Evolutionary conservation across 53 echinoderm and acorn worm species (phyloP).

Genomic region (Mesocentrotus franciscanus): DNA sequence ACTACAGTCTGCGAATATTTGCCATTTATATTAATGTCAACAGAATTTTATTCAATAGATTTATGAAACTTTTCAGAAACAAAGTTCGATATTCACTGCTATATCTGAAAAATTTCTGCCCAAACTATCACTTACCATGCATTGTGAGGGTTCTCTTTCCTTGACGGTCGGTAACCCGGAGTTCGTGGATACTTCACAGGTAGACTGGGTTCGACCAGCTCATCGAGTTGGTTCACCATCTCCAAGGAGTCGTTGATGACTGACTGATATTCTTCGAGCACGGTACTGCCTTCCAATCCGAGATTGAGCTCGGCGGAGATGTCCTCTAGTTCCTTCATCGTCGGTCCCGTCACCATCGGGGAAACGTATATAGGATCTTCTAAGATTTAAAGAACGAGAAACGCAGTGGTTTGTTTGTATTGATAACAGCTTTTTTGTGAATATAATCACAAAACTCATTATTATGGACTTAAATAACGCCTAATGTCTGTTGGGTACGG

Average conservation of each 20-base stretch:
- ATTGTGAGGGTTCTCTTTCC: conserved; percentile 61
- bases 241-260: conserved; percentile 13
- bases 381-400: neutral
- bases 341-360: conserved; percentile 55
- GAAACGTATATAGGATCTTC: neutral
- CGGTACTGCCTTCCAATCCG: conserved; percentile 37
- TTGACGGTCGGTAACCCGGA: conserved; percentile 63
- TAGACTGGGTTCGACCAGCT: conserved; percentile 63
- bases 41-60: no score
- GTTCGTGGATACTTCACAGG: conserved; percentile 69
- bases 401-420: no score
- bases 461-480: no score
- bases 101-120: no score
- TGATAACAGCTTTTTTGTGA: no score
- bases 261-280: conserved; percentile 54
- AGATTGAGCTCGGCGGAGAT: conserved; percentile 57
- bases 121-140: conserved; percentile 50
- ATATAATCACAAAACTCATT: no score
- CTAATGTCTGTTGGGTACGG: no score
- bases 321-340: conserved; percentile 46
- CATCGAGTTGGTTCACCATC: conserved; percentile 54
- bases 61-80: no score
- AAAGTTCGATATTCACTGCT: no score
- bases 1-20: no score
- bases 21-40: no score